phyloP scores from a whole-genome alignment of 2,888 invertebrate species.

The Hypsopygia costalis region DNA sequence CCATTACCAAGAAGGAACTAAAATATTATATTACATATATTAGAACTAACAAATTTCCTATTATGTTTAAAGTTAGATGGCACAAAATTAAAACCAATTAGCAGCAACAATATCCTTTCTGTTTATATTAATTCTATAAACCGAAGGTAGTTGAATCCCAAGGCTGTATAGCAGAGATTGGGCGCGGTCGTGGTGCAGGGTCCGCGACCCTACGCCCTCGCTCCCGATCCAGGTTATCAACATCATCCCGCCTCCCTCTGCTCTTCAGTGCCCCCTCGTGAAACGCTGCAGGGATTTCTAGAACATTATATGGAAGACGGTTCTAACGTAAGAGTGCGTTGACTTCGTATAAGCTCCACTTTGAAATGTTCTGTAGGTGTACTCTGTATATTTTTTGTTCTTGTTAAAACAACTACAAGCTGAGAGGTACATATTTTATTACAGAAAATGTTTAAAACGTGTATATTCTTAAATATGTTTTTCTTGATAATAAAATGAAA shows the following conservation, averaged over 20 bases:
- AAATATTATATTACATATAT: too few species aligned
- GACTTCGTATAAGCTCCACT: slow-evolving; percentile 42
- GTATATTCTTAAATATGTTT: too few species aligned
- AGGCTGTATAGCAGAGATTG: slow-evolving; percentile 46
- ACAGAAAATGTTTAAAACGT: background rate
- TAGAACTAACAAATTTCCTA: too few species aligned
- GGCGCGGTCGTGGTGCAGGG: slow-evolving; percentile 60
- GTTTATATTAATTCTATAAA: slow-evolving; percentile 22
- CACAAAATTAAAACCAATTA: too few species aligned
- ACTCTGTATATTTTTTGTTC: background rate
- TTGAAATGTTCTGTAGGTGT: slow-evolving; percentile 21
- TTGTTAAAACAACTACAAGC: background rate
- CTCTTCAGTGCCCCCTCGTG: slow-evolving; percentile 33
- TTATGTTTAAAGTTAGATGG: too few species aligned
- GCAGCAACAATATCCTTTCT: slow-evolving; percentile 19
- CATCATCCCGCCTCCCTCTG: slow-evolving; percentile 48
- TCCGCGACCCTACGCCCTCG: slow-evolving; percentile 71
- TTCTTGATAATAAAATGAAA: too few species aligned
- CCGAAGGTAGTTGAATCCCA: slow-evolving; percentile 32
- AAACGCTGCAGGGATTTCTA: slow-evolving; percentile 72
- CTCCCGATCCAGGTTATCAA: slow-evolving; percentile 78
- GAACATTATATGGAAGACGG: slow-evolving; percentile 64
- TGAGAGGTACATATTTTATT: background rate
- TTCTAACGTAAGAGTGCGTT: slow-evolving; percentile 63
- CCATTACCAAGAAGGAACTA: too few species aligned